phyloP scores from a whole-genome alignment of 1,140 invertebrate genomes.

The Periplaneta americana region DNA sequence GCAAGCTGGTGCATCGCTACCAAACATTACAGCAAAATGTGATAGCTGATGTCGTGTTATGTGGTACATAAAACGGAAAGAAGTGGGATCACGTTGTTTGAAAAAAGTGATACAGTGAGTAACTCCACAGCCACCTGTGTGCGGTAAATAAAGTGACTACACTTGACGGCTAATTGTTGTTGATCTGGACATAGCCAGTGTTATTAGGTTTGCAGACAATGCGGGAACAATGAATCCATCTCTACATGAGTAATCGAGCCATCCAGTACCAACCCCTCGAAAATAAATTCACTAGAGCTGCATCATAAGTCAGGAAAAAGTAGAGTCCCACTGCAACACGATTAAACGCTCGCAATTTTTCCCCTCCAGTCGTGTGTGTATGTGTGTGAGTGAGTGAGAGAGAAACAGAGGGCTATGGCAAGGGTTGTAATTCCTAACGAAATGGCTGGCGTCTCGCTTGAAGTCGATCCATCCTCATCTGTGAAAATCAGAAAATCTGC shows the following conservation, averaged over 20 bases:
- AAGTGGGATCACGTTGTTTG: no score
- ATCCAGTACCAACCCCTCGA: not conserved
- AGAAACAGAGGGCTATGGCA: not conserved
- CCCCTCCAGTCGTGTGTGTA: not conserved
- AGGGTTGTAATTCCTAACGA: not conserved
- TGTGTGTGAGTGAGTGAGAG: not conserved
- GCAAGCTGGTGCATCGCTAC: no score
- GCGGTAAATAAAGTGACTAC: not conserved
- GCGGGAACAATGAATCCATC: not conserved
- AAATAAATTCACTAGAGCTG: not conserved
- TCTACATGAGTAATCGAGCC: not conserved
- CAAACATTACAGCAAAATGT: no score
- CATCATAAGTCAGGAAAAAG: not conserved
- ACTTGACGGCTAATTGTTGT: not conserved
- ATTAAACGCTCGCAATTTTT: no score
- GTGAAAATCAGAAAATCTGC: not conserved
- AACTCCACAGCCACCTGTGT: no score
- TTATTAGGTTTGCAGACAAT: not conserved
- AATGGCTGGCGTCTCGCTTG: not conserved
- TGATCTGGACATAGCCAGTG: not conserved
- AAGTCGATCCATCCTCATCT: not conserved
- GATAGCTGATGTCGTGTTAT: no score
- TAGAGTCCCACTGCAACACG: not conserved
- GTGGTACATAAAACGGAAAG: no score
- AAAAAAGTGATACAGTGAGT: no score